These are phyloP conservation scores for Heliothis virescens DNA, from an alignment of 1,140 invertebrate species.

Conservation along the genomic window DNA sequence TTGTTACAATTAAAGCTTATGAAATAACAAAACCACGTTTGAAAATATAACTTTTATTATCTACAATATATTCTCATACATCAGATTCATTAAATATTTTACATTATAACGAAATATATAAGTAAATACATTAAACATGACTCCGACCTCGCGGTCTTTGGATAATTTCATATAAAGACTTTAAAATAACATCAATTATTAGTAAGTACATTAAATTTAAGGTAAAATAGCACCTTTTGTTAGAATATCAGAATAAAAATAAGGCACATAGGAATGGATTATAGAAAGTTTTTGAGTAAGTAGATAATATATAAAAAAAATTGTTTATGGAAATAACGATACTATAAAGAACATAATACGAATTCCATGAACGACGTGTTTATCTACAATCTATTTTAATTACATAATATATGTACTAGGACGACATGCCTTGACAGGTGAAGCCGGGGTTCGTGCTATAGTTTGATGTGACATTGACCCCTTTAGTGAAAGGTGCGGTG, in stretches of 20 bases:
- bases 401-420: constrained; percentile 29
- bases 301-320: constrained; percentile 50
- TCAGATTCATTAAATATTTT: constrained; percentile 73
- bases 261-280: constrained; percentile 53
- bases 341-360: constrained; percentile 80
- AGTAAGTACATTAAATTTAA: constrained; percentile 46
- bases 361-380: constrained; percentile 73
- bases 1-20: no score
- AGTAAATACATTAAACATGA: constrained; percentile 75
- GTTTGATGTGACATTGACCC: constrained; percentile 15
- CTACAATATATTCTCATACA: constrained; percentile 80
- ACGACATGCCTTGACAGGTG: constrained; percentile 32
- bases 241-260: constrained; percentile 55
- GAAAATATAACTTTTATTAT: constrained; percentile 79
- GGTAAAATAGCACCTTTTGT: constrained; percentile 73
- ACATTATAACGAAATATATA: constrained; percentile 74
- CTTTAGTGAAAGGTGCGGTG: constrained; percentile 7
- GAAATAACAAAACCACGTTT: constrained; percentile 40
- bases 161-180: constrained; percentile 61
- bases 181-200: constrained; percentile 53
- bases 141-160: constrained; percentile 78
- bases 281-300: constrained; percentile 24
- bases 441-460: background rate
- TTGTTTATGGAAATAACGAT: constrained; percentile 76
- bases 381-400: constrained; percentile 49